Evolutionary conservation across 2,888 invertebrate species (phyloP).

Genomic region (Watsonalla binaria): DNA sequence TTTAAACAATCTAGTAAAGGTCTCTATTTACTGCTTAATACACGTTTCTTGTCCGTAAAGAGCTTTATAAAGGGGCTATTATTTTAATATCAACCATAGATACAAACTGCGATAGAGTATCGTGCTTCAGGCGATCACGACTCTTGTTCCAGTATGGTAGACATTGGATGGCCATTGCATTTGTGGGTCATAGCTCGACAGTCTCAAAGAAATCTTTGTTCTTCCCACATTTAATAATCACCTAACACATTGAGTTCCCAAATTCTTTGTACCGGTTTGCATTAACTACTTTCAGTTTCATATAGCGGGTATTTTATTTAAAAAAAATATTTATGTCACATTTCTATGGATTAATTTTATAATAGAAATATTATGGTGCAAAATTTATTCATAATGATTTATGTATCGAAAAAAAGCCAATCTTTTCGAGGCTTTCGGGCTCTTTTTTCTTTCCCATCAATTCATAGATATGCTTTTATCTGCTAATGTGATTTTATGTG

Average conservation of each 20-base stretch:
- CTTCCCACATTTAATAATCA: conserved; percentile 10
- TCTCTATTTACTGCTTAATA: conserved; percentile 4
- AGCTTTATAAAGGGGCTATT: conserved; percentile 34
- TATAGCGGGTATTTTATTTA: not conserved
- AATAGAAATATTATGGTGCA: no score
- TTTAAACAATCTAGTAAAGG: not conserved
- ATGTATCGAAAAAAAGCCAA: no score
- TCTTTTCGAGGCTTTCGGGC: no score
- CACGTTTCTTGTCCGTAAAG: conserved; percentile 19
- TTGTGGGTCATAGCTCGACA: conserved; percentile 50
- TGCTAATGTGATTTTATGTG: no score
- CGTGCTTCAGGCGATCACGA: conserved; percentile 49
- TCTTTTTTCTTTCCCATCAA: no score
- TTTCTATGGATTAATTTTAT: no score
- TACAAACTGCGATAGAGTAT: conserved; percentile 36
- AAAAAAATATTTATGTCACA: not conserved
- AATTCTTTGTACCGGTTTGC: not conserved
- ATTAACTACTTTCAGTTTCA: not conserved
- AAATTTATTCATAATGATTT: no score
- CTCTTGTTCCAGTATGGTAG: conserved; percentile 35
- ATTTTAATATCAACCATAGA: conserved; percentile 42
- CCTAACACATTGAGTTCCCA: not conserved
- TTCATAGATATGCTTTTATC: no score
- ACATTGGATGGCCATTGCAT: conserved; percentile 60
- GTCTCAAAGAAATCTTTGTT: conserved; percentile 38